Base-by-base conservation (phyloP, 2,888 invertebrate genomes). In the Rotaria socialis region DNA sequence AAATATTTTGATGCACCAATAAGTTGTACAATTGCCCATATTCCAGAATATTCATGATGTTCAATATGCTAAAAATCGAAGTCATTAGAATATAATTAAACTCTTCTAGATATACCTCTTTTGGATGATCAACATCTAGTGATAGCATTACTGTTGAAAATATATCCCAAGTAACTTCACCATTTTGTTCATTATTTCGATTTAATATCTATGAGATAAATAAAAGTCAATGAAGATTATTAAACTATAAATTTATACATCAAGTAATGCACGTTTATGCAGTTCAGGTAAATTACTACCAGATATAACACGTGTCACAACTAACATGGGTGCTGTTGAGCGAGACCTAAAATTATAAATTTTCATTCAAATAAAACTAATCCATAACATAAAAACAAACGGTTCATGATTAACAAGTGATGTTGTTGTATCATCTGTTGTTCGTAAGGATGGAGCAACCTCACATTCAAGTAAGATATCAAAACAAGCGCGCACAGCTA, bases 401-500 rank as follows among this genome's bases (percentile, higher is more conserved):
- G 35, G 7, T 67, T 35, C 35, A 19, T 14, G 67, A 35, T 35
- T 67, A 16, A 67, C 4, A 19, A 67, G 35, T 67, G 67, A 16
- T 35, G 16, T 19, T 67, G 67, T 41, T 19, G 14, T 19, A 19
- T 67, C 67, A 35, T 67, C 67, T 6, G 67, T 35, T 67, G 67
- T 41, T 67, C 16, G 67, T 27, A 35, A 35, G 5, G 35, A 67
- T 67, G 67, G 35, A 35, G 7, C 19, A 67, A 41, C 35, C 47
- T 80, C 41, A 14, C 80, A 19, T 85, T 85, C 85, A 52, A 85
- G 88, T 74, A 90, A 88, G 43, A 90, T 89, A 88, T 90, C 90
- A 88, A 89, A 91, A 0, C 90, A 89, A 41, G 90, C 90, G 41
- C 90, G 87, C 22, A 90, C 89, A 14, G 90, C 91, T 2, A 90